Base-by-base conservation (phyloP, 2,888 invertebrate species). In the Lithophane ornitopus region DNA sequence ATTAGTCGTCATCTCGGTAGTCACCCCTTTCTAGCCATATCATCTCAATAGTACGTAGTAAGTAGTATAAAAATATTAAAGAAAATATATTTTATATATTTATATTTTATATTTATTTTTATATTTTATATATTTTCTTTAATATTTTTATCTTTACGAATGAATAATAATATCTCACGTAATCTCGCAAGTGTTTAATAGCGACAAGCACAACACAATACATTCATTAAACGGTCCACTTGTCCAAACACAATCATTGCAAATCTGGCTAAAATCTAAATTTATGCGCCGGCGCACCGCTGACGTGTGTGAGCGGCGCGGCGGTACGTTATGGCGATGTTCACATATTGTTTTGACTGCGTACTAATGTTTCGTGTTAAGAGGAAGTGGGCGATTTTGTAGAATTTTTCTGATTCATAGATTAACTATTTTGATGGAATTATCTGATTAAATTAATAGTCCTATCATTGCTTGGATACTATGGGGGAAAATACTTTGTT, bases 331-430 rank as follows among this genome's bases (percentile, higher is more conserved):
- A 84, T 65, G 49, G 54, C 16, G 44, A 44, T 56, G 63, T 80
- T 58, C 62, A 75, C 70, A 80, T 70, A 71, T 82, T 70, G 70
- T 80, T 9, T 0, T 70, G 41, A 19, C 49, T 49, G 49, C 49
- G 19, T 49, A 49, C 81, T 68, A 84, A 75, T 84, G 75, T 80
- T 61, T 75, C 12, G 4, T 52, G 46, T 39, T 12, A 61, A 83
- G 19, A 39, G 68, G 84, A 83, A 69, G 34, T 66, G 41, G 41
- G 12, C 41, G 34, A 78, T 81, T 80, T 83, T 34, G 34, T 54
- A 14, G 63, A 63, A 63, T 68, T 63, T 2, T 14, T 16, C 22
- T 66, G 56, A 82, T 52, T 66, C 66, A 80, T 56, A 61, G 65
- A 63, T 62, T 9, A 22, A 0, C 7, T 7, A 66, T 78, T 49